Conservation (phyloP, 2,797 vertebrate species). For the Morus bassanus region DNA sequence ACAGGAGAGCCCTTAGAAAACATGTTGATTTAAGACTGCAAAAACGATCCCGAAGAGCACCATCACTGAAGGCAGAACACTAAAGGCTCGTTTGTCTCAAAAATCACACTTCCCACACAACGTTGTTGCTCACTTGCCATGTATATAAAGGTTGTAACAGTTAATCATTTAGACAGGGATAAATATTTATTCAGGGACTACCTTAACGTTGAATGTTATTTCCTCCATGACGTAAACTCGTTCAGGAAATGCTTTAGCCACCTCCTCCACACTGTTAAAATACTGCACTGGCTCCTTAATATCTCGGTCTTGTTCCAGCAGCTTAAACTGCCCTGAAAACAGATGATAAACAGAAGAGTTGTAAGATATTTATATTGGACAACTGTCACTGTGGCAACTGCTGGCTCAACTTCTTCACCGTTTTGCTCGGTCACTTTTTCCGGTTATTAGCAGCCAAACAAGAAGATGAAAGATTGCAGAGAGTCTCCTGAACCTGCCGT, state of each 20-base stretch:
- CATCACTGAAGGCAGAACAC: neutral
- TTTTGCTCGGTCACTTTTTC: slow-evolving; percentile 36
- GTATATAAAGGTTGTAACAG: slow-evolving; percentile 22
- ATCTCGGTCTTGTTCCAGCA: slow-evolving; percentile 98
- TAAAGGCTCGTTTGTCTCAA: neutral
- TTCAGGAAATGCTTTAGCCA: slow-evolving; percentile 99
- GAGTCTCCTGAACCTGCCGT: slow-evolving; percentile 15
- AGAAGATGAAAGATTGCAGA: neutral
- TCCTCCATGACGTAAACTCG: slow-evolving; percentile 99
- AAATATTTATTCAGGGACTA: slow-evolving; percentile 78
- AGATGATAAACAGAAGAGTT: slow-evolving; percentile 71
- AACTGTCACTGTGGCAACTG: slow-evolving; percentile 69
- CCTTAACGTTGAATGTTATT: slow-evolving; percentile 99
- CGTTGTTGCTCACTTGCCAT: neutral
- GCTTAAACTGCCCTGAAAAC: slow-evolving; percentile 95
- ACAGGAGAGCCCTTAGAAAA: slow-evolving; percentile 13
- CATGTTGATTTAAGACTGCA: neutral
- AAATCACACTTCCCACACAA: slow-evolving; percentile 53
- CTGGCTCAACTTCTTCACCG: slow-evolving; percentile 29
- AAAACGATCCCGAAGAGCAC: neutral
- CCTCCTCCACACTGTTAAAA: slow-evolving; percentile 98
- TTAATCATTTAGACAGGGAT: slow-evolving; percentile 58
- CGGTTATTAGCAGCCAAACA: slow-evolving; percentile 21
- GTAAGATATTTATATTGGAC: slow-evolving; percentile 73
- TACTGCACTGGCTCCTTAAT: slow-evolving; percentile 98